Percentiles rank a stretch among this genome's conserved stretches.
phyloP scores from a whole-genome alignment of 2,113 vertebrate species.

The Nothobranchius kuhntae region DNA sequence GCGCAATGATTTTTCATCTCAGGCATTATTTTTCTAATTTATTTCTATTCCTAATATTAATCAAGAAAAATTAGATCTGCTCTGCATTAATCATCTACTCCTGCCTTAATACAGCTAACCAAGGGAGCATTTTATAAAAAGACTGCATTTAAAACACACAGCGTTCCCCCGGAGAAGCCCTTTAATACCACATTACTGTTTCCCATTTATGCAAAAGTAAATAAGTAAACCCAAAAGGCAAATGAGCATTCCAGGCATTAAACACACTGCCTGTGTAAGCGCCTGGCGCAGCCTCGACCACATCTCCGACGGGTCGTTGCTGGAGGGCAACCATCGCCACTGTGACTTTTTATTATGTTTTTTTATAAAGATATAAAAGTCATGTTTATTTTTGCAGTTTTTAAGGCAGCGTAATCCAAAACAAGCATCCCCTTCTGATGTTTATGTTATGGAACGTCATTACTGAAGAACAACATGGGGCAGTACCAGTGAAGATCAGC shows the following conservation, averaged over 20 bases:
- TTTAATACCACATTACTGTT: slow-evolving; percentile 78
- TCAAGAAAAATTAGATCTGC: slow-evolving; percentile 72
- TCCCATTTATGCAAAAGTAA: slow-evolving; percentile 80
- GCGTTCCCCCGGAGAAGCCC: slow-evolving; percentile 64
- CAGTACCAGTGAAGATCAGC: slow-evolving; percentile 5
- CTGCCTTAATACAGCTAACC: slow-evolving; percentile 64
- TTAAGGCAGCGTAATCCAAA: slow-evolving; percentile 18
- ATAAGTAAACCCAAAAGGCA: slow-evolving; percentile 78
- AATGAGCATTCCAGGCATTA: slow-evolving; percentile 77
- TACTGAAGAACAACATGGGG: slow-evolving; percentile 12
- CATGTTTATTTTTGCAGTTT: slow-evolving; percentile 58
- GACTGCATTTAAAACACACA: slow-evolving; percentile 65
- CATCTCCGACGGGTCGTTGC: slow-evolving; percentile 60
- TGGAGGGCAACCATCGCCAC: slow-evolving; percentile 27
- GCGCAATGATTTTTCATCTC: slow-evolving; percentile 15
- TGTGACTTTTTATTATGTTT: slow-evolving; percentile 22
- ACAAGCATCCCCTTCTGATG: slow-evolving; percentile 22
- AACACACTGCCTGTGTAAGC: slow-evolving; percentile 79
- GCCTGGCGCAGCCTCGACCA: slow-evolving; percentile 54
- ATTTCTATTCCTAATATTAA: slow-evolving; percentile 59
- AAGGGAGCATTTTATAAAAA: slow-evolving; percentile 51
- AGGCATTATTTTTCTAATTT: slow-evolving; percentile 60
- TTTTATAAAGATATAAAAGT: neutral
- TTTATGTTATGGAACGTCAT: slow-evolving; percentile 19
- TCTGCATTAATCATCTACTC: slow-evolving; percentile 66